These are phyloP conservation scores for Miichthys miiuy DNA, from an alignment of 2,797 vertebrate species.

Conservation along the genomic window DNA sequence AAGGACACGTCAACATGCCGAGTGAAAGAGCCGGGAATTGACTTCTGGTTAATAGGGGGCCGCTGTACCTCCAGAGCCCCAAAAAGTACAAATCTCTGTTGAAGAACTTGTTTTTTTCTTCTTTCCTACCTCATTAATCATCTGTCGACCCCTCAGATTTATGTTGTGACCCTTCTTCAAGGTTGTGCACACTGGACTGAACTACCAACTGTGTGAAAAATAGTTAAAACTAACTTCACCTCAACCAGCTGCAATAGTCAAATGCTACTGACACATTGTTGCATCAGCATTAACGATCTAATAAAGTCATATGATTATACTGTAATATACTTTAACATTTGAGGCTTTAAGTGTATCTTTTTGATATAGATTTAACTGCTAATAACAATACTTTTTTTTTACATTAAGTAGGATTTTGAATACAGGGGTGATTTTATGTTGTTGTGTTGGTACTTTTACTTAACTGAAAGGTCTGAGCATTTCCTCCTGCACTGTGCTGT, in stretches of 20 bases:
- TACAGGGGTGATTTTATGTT: background rate
- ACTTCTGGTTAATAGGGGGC: no score
- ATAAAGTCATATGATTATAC: background rate
- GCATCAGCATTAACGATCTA: background rate
- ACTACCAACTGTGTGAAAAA: background rate
- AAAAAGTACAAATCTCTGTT: background rate
- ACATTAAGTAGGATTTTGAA: background rate
- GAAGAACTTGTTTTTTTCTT: background rate
- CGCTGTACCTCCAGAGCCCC: no score
- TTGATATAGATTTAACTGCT: no score
- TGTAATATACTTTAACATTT: no score
- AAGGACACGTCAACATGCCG: no score
- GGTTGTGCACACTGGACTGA: background rate
- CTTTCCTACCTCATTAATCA: slow-evolving; percentile 2
- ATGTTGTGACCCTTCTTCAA: background rate
- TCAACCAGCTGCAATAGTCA: background rate
- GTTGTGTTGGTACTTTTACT: background rate
- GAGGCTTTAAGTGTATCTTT: no score
- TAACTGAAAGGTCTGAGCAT: background rate
- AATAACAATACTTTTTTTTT: no score
- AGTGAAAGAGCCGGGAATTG: no score
- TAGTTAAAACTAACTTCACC: background rate
- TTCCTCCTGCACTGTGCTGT: background rate
- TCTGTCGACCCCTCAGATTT: background rate
- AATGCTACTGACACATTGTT: background rate